Percentiles rank a stretch among this genome's conserved stretches.
Evolutionary conservation across 2,113 vertebrate species (phyloP).

Genomic region (Cepphus grylle): DNA sequence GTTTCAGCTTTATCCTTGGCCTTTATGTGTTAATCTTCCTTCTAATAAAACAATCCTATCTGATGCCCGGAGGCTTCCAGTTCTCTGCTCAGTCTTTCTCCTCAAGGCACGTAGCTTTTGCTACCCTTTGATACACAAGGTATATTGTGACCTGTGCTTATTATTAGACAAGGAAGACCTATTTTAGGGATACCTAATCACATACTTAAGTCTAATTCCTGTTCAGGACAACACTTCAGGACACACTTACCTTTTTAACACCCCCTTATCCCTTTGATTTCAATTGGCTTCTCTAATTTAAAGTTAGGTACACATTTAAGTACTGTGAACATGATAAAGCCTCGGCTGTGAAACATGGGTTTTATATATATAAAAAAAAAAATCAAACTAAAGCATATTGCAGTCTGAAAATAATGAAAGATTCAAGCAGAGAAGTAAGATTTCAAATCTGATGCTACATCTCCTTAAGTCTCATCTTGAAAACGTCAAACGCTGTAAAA

Average conservation of each 20-base stretch:
- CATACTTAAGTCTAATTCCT: not conserved
- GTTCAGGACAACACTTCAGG: not conserved
- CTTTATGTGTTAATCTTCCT: slow-evolving; percentile 19
- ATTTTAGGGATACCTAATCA: not conserved
- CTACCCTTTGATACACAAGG: not conserved
- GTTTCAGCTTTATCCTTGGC: slow-evolving; percentile 35
- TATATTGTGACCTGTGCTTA: not conserved
- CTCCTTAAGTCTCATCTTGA: not conserved
- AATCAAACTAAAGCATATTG: not conserved
- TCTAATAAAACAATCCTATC: slow-evolving; percentile 26
- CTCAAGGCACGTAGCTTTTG: not conserved
- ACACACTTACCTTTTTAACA: not conserved
- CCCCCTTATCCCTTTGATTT: not conserved
- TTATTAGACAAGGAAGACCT: not conserved
- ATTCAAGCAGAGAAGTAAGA: not conserved
- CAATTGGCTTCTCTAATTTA: not conserved
- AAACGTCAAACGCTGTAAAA: not conserved
- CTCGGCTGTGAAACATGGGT: not conserved
- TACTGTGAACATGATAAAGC: not conserved
- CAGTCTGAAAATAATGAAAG: not conserved
- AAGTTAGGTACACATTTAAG: not conserved
- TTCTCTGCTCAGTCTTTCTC: slow-evolving; percentile 12
- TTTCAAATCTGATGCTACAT: not conserved
- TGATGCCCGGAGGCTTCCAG: slow-evolving; percentile 7
- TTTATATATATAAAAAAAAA: not conserved